These are phyloP conservation scores for Teleogryllus oceanicus DNA, from an alignment of 2,888 invertebrate genomes.

Conservation along the genomic window DNA sequence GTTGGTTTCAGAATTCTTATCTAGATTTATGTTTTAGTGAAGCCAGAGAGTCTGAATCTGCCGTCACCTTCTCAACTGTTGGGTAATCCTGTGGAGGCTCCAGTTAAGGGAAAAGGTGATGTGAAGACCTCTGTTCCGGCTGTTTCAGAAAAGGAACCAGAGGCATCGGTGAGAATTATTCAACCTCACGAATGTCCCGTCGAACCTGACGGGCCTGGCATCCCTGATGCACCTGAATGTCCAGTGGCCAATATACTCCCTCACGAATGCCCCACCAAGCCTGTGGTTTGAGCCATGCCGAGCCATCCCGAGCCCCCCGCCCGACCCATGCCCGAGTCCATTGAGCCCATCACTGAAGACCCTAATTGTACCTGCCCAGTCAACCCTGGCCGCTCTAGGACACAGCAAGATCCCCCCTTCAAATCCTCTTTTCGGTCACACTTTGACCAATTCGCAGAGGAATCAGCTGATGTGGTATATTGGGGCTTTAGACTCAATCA, in stretches of 20 bases:
- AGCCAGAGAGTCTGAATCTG: constrained; percentile 29
- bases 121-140: not conserved
- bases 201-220: not conserved
- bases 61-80: constrained; percentile 1
- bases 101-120: not conserved
- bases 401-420: too few species aligned
- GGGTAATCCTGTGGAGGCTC: not conserved
- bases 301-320: not conserved
- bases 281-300: not conserved
- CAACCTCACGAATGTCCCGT: too few species aligned
- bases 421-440: too few species aligned
- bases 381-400: too few species aligned
- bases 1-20: too few species aligned
- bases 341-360: too few species aligned
- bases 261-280: not conserved
- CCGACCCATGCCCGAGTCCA: too few species aligned
- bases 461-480: constrained; percentile 26
- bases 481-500: constrained; percentile 25
- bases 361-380: too few species aligned
- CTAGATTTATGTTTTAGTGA: constrained; percentile 26
- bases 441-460: constrained; percentile 22
- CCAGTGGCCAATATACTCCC: not conserved
- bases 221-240: not conserved
- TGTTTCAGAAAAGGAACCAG: constrained; percentile 23
- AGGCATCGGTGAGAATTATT: not conserved